Percentiles rank a stretch among this genome's conserved stretches.
Evolutionary conservation across 2,113 vertebrate genomes (phyloP).

Genomic region (Eudyptes chrysolophus): DNA sequence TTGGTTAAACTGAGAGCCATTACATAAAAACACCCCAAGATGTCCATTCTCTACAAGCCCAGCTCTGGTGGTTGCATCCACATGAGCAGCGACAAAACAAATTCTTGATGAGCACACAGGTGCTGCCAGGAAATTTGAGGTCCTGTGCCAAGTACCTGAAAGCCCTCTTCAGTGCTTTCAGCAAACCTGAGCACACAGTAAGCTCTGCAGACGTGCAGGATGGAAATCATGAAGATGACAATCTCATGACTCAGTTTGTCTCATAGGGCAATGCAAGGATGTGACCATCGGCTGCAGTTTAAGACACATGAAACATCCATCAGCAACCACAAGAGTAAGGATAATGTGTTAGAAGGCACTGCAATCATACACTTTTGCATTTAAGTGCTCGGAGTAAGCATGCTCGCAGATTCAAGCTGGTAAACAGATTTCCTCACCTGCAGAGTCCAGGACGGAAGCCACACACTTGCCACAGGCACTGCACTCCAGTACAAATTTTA

Average conservation of each 20-base stretch:
- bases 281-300: not conserved
- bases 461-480: not conserved
- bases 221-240: not conserved
- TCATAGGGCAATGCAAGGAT: not conserved
- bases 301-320: not conserved
- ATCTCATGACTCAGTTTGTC: not conserved
- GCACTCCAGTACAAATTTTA: not conserved
- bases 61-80: not conserved
- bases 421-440: not conserved
- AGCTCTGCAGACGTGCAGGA: not conserved
- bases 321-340: not conserved
- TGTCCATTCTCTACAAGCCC: not conserved
- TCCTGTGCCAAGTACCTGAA: not conserved
- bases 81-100: not conserved
- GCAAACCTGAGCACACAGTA: not conserved
- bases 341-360: not conserved
- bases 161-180: not conserved
- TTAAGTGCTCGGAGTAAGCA: not conserved
- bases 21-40: not conserved
- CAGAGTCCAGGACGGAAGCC: constrained; percentile 22
- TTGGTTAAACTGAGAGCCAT: not conserved
- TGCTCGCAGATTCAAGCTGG: not conserved
- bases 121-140: not conserved
- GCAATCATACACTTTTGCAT: fast-evolving
- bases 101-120: not conserved